Evolutionary conservation across 2,113 vertebrate genomes (phyloP).

Genomic region (Hemicordylus capensis): DNA sequence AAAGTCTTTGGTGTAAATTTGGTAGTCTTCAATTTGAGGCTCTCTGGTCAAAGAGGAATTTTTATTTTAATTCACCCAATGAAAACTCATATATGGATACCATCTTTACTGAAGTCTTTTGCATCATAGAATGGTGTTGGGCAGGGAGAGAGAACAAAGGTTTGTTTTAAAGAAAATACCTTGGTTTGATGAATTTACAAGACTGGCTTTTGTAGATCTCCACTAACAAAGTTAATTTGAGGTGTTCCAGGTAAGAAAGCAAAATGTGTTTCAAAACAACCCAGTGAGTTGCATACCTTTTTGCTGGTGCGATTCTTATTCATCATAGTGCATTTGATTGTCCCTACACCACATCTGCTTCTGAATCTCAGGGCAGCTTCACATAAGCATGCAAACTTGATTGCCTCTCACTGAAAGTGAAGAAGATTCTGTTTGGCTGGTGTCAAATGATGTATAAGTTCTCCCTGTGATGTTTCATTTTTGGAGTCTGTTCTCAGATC

Average conservation of each 20-base stretch:
- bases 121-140: neutral
- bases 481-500: neutral
- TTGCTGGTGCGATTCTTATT: neutral
- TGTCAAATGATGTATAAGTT: neutral
- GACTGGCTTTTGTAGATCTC: neutral
- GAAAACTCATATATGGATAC: neutral
- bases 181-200: neutral
- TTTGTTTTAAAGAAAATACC: neutral
- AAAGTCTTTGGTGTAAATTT: conserved; percentile 28
- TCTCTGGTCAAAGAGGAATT: conserved; percentile 15
- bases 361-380: neutral
- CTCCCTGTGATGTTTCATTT: neutral
- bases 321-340: neutral
- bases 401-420: neutral
- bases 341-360: neutral
- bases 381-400: neutral
- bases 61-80: conserved; percentile 38
- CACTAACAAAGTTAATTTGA: neutral
- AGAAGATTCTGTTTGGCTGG: neutral
- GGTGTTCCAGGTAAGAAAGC: rapidly evolving
- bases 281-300: neutral
- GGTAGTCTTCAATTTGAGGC: neutral
- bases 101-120: neutral
- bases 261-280: neutral
- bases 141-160: neutral